Evolutionary conservation across 2,797 vertebrate genomes (phyloP).

Genomic region (Lepilemur ruficaudatus): DNA sequence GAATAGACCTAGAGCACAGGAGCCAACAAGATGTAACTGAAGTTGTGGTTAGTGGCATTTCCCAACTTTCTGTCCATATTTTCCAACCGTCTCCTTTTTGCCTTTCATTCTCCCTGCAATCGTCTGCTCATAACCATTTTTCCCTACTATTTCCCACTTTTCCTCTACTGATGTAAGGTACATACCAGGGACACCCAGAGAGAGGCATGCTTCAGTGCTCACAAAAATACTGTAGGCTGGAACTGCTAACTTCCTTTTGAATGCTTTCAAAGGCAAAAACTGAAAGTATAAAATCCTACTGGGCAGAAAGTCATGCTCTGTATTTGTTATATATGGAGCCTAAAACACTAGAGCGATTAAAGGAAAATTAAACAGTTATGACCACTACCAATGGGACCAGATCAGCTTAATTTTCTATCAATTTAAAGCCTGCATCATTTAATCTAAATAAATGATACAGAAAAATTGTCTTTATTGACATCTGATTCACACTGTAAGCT

Average conservation of each 20-base stretch:
- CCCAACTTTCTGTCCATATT: neutral
- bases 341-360: neutral
- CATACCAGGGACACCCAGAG: neutral
- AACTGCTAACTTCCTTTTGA: neutral
- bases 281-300: constrained; percentile 10
- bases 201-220: neutral
- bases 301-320: neutral
- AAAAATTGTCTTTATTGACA: constrained; percentile 11
- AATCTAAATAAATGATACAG: constrained; percentile 43
- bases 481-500: neutral
- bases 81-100: neutral
- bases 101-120: neutral
- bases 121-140: neutral
- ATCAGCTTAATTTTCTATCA: constrained; percentile 14
- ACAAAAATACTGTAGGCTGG: neutral
- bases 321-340: neutral
- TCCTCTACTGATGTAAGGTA: neutral
- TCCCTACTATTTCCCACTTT: neutral
- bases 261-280: neutral
- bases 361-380: neutral
- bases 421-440: constrained; percentile 3
- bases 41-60: neutral
- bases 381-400: neutral
- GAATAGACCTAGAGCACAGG: neutral
- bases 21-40: neutral